Conservation (phyloP, 2,113 vertebrate genomes). For the Pavo muticus region DNA sequence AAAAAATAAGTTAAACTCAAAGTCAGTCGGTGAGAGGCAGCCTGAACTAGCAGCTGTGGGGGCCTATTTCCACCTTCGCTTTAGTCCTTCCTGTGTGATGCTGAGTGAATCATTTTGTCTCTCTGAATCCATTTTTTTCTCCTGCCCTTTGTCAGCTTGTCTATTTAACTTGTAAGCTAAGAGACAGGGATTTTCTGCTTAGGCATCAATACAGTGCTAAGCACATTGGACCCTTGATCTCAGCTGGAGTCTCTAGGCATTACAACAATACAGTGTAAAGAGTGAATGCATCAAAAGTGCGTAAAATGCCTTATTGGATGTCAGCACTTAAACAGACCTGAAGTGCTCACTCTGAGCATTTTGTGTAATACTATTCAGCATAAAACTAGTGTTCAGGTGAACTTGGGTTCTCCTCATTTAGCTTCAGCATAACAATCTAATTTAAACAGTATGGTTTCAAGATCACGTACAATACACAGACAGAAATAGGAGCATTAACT, state of each 20-base stretch:
- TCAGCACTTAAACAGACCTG: neutral
- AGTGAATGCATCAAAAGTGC: neutral
- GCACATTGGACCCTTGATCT: constrained; percentile 18
- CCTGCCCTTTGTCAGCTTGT: neutral
- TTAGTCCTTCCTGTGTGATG: neutral
- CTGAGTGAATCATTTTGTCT: constrained; percentile 1
- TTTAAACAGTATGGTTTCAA: neutral
- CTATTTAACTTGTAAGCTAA: constrained; percentile 23
- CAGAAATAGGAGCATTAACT: neutral
- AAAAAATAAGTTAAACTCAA: neutral
- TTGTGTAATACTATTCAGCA: neutral
- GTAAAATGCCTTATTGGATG: neutral
- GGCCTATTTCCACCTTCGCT: neutral
- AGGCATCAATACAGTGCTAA: neutral
- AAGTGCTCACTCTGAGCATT: neutral
- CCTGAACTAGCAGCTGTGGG: neutral
- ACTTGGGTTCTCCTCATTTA: neutral
- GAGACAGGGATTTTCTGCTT: constrained; percentile 18
- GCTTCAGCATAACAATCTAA: neutral
- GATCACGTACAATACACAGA: neutral
- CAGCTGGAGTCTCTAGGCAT: neutral
- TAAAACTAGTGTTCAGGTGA: neutral
- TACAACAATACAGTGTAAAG: constrained; percentile 3
- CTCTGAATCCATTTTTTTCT: neutral
- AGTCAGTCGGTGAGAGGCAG: neutral